phyloP scores from a whole-genome alignment of 2,113 vertebrate species.

The Zootoca vivipara region DNA sequence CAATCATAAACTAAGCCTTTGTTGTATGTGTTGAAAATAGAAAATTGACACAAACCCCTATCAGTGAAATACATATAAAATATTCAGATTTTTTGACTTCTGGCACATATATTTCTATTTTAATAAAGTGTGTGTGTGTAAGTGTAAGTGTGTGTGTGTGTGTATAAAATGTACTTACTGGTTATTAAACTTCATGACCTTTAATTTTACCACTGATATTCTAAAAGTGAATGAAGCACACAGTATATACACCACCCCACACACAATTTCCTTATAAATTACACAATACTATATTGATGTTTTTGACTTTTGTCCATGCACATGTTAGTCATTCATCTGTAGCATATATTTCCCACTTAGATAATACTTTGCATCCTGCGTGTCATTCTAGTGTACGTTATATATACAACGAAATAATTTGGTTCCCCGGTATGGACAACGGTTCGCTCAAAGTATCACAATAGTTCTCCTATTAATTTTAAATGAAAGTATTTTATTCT shows the following conservation, averaged over 20 bases:
- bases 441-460: not conserved
- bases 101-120: not conserved
- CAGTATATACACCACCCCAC: no score
- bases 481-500: slow-evolving; percentile 69
- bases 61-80: not conserved
- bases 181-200: not conserved
- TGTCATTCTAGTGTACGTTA: slow-evolving; percentile 19
- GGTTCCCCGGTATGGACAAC: not conserved
- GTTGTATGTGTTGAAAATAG: not conserved
- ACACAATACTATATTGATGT: not conserved
- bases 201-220: no score
- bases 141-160: no score
- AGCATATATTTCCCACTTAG: not conserved
- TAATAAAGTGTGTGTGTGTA: no score
- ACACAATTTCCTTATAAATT: not conserved
- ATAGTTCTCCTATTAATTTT: not conserved
- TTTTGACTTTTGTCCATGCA: not conserved
- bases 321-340: not conserved
- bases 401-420: not conserved
- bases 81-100: not conserved
- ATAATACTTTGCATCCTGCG: slow-evolving; percentile 61
- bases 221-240: not conserved
- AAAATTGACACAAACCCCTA: not conserved
- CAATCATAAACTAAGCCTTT: not conserved
- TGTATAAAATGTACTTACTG: not conserved